A percentile compares a stretch with the other conserved stretches of the same genome.
Conservation (phyloP, 2,888 invertebrate species). For the Pammene fasciana region DNA sequence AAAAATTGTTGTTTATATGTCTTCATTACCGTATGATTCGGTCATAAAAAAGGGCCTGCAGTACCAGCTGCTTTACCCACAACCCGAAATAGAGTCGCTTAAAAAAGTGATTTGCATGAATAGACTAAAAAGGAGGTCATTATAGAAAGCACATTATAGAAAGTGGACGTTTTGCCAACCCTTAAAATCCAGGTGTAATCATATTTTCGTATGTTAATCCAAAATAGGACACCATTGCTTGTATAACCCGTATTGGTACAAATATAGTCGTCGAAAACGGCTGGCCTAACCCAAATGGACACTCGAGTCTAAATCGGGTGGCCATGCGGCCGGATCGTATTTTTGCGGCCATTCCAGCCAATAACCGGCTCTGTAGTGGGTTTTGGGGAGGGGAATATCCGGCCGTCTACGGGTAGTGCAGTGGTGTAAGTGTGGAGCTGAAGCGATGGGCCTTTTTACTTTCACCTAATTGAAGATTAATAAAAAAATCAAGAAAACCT, state of each 20-base stretch:
- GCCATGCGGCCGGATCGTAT: slow-evolving; percentile 64
- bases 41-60: no score
- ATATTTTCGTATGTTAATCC: neutral
- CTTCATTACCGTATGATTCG: no score
- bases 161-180: no score
- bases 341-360: slow-evolving; percentile 64
- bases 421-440: neutral
- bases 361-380: slow-evolving; percentile 63
- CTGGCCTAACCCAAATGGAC: slow-evolving; percentile 57
- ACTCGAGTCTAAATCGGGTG: slow-evolving; percentile 67
- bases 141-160: no score
- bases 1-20: no score
- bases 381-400: slow-evolving; percentile 60
- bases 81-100: no score
- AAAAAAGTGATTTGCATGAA: no score
- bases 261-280: slow-evolving; percentile 45
- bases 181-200: neutral
- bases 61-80: no score
- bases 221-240: neutral
- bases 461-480: no score
- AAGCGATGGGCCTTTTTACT: slow-evolving; percentile 5
- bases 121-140: no score
- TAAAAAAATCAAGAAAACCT: no score
- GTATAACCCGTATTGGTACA: slow-evolving; percentile 7
- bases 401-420: slow-evolving; percentile 37